A percentile compares a stretch with the other conserved stretches of the same genome.
These are phyloP conservation scores for Australoheros facetus DNA, from an alignment of 2,797 vertebrate genomes.

Conservation along the genomic window DNA sequence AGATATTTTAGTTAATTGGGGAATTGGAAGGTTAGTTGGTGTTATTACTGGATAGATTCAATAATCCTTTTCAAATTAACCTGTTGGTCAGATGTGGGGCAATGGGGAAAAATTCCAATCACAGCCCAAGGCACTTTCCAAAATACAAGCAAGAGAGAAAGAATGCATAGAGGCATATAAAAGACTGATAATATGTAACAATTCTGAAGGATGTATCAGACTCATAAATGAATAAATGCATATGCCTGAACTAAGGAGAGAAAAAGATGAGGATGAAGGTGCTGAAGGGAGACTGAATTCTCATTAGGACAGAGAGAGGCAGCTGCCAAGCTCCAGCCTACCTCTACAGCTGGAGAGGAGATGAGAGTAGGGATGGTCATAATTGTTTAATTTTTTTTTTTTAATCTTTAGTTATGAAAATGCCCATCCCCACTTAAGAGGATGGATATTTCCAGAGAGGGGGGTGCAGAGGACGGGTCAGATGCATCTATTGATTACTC, in stretches of 20 bases:
- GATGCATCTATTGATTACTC: background rate
- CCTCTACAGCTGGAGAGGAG: background rate
- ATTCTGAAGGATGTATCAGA: background rate
- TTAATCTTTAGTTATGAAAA: background rate
- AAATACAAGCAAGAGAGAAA: background rate
- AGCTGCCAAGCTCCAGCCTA: background rate
- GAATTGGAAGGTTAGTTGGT: background rate
- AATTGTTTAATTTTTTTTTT: background rate
- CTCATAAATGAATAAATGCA: background rate
- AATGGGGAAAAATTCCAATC: background rate
- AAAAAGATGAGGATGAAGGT: background rate
- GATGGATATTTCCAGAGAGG: background rate
- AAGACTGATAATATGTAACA: background rate
- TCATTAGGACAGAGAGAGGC: background rate
- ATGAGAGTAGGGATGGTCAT: background rate
- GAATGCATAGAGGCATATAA: background rate
- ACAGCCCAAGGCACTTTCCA: background rate
- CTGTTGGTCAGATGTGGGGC: background rate
- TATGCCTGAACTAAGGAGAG: background rate
- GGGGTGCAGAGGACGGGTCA: background rate
- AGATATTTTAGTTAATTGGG: background rate
- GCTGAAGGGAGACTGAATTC: background rate
- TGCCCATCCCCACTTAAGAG: background rate
- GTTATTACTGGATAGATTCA: background rate
- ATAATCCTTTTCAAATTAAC: background rate